Conservation (phyloP, 2,797 vertebrate species). For the Phalanger gymnotis region DNA sequence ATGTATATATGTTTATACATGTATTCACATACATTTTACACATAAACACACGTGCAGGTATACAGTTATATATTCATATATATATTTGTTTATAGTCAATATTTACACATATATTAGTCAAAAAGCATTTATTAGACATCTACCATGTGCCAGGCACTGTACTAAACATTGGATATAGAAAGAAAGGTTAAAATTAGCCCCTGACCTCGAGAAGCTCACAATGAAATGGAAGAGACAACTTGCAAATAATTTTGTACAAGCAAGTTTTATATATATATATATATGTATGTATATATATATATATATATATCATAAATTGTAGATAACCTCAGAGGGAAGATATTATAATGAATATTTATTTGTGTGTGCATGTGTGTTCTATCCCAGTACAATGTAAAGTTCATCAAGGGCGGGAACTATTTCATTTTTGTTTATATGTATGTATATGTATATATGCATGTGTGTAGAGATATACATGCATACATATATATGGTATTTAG, state of each 20-base stretch:
- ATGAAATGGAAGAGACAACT: not conserved
- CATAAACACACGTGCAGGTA: not conserved
- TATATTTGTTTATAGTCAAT: not conserved
- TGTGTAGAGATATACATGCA: too few species aligned
- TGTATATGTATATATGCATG: too few species aligned
- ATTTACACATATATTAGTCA: not conserved
- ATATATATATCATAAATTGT: not conserved
- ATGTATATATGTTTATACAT: not conserved
- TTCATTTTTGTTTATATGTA: not conserved
- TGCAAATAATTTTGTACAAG: not conserved
- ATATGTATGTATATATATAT: too few species aligned
- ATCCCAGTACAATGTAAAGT: not conserved
- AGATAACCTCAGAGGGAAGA: not conserved
- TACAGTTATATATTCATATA: not conserved
- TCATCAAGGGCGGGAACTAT: not conserved
- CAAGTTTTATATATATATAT: not conserved
- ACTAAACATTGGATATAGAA: not conserved
- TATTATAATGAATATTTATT: not conserved
- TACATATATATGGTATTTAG: too few species aligned
- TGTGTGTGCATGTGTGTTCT: not conserved
- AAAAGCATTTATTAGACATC: not conserved
- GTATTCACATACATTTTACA: not conserved
- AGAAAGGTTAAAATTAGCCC: not conserved
- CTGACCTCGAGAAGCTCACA: not conserved
- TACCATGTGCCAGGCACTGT: not conserved